Conservation (phyloP, 2,888 invertebrate genomes). For the Melikaiella ostensackeni region DNA sequence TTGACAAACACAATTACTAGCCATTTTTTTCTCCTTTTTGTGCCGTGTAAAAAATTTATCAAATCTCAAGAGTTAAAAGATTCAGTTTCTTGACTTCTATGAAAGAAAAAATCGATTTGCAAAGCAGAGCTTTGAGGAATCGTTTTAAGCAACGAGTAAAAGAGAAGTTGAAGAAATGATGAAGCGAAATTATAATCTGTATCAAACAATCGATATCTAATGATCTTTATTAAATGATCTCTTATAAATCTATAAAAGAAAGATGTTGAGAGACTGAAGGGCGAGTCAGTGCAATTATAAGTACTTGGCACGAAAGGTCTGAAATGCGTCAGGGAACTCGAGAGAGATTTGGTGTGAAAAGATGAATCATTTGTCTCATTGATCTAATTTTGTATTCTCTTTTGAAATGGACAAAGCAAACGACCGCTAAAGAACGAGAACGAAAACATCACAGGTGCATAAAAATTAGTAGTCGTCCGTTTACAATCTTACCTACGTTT, state of each 20-base stretch:
- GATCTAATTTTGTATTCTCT: constrained; percentile 26
- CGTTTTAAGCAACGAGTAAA: constrained; percentile 10
- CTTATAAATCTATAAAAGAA: constrained; percentile 22
- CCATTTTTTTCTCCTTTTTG: neutral
- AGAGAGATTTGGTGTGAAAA: constrained; percentile 34
- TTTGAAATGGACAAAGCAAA: neutral
- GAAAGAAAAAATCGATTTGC: neutral
- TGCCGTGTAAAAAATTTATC: constrained; percentile 15
- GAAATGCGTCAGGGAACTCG: constrained; percentile 45
- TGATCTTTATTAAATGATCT: neutral
- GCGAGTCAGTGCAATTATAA: constrained; percentile 41
- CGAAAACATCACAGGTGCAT: constrained; percentile 28
- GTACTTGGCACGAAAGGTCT: constrained; percentile 43
- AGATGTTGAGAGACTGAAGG: constrained; percentile 16
- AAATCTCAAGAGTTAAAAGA: neutral
- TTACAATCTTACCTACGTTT: constrained; percentile 35
- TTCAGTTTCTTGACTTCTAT: constrained; percentile 4
- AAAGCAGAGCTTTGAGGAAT: constrained; percentile 2
- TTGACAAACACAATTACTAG: constrained; percentile 1
- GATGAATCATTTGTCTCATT: constrained; percentile 29
- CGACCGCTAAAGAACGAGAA: constrained; percentile 11
- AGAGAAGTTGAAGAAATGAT: constrained; percentile 3
- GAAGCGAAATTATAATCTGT: neutral
- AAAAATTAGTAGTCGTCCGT: constrained; percentile 24
- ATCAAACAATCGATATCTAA: neutral